phyloP scores from a whole-genome alignment of 2,797 vertebrate species.

The Etheostoma perlongum region DNA sequence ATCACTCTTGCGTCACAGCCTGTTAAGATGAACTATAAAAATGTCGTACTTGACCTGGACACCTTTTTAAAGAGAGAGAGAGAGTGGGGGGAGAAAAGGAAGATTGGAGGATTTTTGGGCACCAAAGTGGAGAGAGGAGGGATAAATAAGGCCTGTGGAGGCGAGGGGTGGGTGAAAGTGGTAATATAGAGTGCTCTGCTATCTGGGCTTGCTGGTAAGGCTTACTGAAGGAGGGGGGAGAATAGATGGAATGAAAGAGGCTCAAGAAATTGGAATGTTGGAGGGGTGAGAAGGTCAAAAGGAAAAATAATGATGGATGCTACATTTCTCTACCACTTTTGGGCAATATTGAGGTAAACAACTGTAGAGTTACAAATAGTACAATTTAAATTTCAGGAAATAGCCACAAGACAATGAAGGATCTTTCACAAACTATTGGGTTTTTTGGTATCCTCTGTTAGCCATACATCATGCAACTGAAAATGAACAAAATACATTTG shows the following conservation, averaged over 20 bases:
- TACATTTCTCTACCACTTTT: slow-evolving; percentile 21
- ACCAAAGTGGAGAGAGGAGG: slow-evolving; percentile 16
- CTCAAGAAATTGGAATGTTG: slow-evolving; percentile 41
- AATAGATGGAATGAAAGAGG: slow-evolving; percentile 29
- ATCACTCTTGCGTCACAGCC: background rate
- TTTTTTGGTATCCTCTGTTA: background rate
- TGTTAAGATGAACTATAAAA: slow-evolving; percentile 20
- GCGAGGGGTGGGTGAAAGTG: slow-evolving; percentile 16
- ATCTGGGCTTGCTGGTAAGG: slow-evolving; percentile 12
- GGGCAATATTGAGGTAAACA: background rate
- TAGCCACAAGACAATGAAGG: background rate
- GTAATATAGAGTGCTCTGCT: slow-evolving; percentile 27
- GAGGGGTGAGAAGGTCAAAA: slow-evolving; percentile 29
- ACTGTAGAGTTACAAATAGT: background rate
- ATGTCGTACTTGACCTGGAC: slow-evolving; percentile 9
- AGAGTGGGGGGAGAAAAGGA: slow-evolving; percentile 4
- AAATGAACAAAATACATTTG: slow-evolving; percentile 1
- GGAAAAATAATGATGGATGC: slow-evolving; percentile 21
- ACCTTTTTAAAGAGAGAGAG: background rate
- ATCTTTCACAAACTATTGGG: background rate
- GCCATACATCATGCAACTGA: background rate
- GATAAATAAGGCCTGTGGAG: slow-evolving; percentile 35
- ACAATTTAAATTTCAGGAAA: slow-evolving; percentile 3
- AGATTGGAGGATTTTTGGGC: slow-evolving; percentile 11
- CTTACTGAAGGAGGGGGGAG: slow-evolving; percentile 16